Evolutionary conservation across 2,888 invertebrate genomes (phyloP).

Genomic region (Caenorhabditis sp.): DNA sequence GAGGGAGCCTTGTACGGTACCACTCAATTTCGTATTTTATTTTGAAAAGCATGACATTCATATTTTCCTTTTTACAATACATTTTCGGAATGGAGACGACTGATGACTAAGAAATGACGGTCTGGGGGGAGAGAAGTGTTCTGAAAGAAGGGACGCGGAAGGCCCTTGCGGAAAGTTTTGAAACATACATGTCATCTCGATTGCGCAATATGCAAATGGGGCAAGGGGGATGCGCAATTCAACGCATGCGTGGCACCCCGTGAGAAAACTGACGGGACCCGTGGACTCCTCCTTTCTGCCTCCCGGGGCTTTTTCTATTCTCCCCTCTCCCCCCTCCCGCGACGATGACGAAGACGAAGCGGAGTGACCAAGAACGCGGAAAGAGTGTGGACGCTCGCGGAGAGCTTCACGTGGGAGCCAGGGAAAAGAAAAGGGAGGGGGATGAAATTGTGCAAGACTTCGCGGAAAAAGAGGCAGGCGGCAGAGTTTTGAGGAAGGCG

Average conservation of each 20-base stretch:
- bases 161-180: constrained; percentile 42
- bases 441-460: constrained; percentile 51
- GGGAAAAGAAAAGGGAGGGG: constrained; percentile 38
- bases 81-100: constrained; percentile 41
- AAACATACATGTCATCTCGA: constrained; percentile 70
- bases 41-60: constrained; percentile 52
- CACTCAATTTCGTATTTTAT: constrained; percentile 45
- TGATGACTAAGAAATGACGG: constrained; percentile 54
- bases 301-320: constrained; percentile 34
- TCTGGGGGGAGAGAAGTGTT: constrained; percentile 15
- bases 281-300: constrained; percentile 33
- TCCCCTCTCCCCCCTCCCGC: constrained; percentile 39
- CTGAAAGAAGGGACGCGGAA: constrained; percentile 26
- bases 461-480: constrained; percentile 46
- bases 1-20: constrained; percentile 47
- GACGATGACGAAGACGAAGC: constrained; percentile 64
- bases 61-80: constrained; percentile 55
- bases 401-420: constrained; percentile 64
- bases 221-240: constrained; percentile 23
- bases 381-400: constrained; percentile 63
- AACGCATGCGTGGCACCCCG: constrained; percentile 63
- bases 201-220: constrained; percentile 76
- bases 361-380: constrained; percentile 58
- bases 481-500: constrained; percentile 42
- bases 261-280: constrained; percentile 54